Base-by-base conservation (phyloP, 92 coral and sea anemone genomes). In the Parazoanthus darwini region DNA sequence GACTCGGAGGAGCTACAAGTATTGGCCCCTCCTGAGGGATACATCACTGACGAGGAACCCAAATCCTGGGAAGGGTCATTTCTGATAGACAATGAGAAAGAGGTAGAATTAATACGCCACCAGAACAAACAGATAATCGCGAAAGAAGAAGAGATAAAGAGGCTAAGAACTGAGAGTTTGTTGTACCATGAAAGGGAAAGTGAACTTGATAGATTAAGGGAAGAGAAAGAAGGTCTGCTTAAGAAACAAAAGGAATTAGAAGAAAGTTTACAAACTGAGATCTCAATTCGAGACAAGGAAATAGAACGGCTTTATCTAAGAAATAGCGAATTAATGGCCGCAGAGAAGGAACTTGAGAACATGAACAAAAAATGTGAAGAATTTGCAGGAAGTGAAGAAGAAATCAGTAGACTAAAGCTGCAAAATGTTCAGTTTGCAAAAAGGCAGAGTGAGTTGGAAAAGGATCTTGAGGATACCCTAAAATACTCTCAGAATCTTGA, bases 251-350 rank as follows among this genome's bases (percentile, higher is more conserved):
- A 89, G 20, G 94, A 89, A 54, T 75, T 91, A 29, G 90, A 87
- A 77, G 92, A 89, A 16, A 93, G 77, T 79, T 79, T 85, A 33
- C 70, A 82, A 25, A 68, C 66, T 8, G 98, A 93, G 68, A 73
- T 91, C 43, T 35, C 77, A 18, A 39, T 82, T 37, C 89, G 94
- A 18, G 92, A 93, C 80, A 83, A 90, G 20, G 98, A 95, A 86
- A 95, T 95, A 71, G 94, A 95, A 77, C 89, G 93, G 75, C 92
- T 95, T 72, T 92, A 93, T 82, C 86, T 78, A 77, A 85, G 96
- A 87, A 93, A 95, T 80, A 91, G 87, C 48, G 98, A 93, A 66
- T 91, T 93, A 23, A 63, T 73, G 78, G 82, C 33, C 48, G 80
- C 63, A 26, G 94, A 91, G 44, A 95, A 85, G 50, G 98, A 91